Evolutionary conservation across 2,113 vertebrate genomes (phyloP), one percentile per base, ranked within the genome.

Genomic region (Ailurus styani): DNA sequence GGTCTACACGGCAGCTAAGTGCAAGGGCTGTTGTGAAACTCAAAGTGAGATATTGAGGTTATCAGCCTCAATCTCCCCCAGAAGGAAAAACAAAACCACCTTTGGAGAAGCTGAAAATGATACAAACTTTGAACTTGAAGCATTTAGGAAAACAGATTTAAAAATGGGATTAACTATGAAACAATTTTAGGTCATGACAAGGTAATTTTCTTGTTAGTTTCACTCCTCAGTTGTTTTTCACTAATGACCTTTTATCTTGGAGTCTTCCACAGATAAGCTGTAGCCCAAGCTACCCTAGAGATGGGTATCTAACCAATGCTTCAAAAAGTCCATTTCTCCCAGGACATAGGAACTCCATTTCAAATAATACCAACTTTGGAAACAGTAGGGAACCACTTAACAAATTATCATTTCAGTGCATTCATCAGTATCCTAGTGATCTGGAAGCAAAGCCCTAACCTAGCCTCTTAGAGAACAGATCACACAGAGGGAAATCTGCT

Each of bases 281-380:
- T 68, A 64, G 54, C 29, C 68, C 55, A 83, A 0, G 45, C 62
- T 84, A 64, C 8, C 45, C 1, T 20, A 94, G 55, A 68, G 10
- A 40, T 45, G 40, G 78, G 87, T 75, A 81, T 90, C 90, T 96
- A 96, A 95, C 34, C 37, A 94, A 64, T 21, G 62, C 82, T 88
- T 77, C 42, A 15, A 52, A 68, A 52, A 52, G 27, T n/a, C 42
- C 15, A 3, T 85, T 93, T 90, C 45, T 94, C 85, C 64, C 6
- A 40, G 21, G 25, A 73, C 57, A 40, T 1, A 72, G 57, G 77
- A 84, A 83, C 31, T 60, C 87, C 68, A 77, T 57, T 81, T 84
- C 50, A 14, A 89, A 37, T 60, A 90, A 66, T 31, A 66, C 73
- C 55, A 72, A 85, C 84, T 90, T 98, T 73, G 77, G 8, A 87